A percentile compares a stretch with the other conserved stretches of the same genome.
These are phyloP conservation scores for Ptychoptera contaminata DNA, from an alignment of 2,888 invertebrate species.

Conservation along the genomic window DNA sequence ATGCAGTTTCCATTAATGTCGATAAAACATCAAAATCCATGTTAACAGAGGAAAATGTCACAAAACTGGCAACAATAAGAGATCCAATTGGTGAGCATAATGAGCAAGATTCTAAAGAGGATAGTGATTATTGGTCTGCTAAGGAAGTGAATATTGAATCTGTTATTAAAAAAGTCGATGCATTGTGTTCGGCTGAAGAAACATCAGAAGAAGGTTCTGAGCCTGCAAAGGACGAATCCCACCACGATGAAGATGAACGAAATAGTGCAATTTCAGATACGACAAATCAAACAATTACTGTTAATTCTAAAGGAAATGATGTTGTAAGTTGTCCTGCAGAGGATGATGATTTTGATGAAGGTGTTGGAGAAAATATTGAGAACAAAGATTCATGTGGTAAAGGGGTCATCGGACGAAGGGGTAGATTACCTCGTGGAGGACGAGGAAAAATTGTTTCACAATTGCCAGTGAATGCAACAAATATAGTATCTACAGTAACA, in stretches of 20 bases:
- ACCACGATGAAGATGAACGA: constrained; percentile 1
- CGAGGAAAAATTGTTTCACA: constrained; percentile 9
- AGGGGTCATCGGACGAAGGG: constrained; percentile 11
- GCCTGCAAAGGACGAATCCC: neutral
- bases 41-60: constrained; percentile 24
- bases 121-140: constrained; percentile 61
- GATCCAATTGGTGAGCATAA: constrained; percentile 24
- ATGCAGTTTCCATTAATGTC: neutral
- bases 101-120: constrained; percentile 44
- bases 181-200: constrained; percentile 37
- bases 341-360: constrained; percentile 22
- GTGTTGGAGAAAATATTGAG: constrained; percentile 16
- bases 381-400: constrained; percentile 1
- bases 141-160: constrained; percentile 68
- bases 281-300: too few relatives aligned
- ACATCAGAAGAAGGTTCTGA: constrained; percentile 2
- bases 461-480: neutral
- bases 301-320: too few relatives aligned
- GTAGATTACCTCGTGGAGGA: constrained; percentile 19
- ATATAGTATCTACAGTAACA: neutral
- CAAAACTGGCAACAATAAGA: constrained; percentile 18
- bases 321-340: constrained; percentile 11
- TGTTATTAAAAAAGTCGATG: constrained; percentile 64
- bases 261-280: too few relatives aligned
- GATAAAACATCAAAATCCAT: constrained; percentile 15